A percentile compares a stretch with the other conserved stretches of the same genome.
These are phyloP conservation scores for Hyperoplus immaculatus DNA, from an alignment of 2,797 vertebrate species.

Conservation along the genomic window DNA sequence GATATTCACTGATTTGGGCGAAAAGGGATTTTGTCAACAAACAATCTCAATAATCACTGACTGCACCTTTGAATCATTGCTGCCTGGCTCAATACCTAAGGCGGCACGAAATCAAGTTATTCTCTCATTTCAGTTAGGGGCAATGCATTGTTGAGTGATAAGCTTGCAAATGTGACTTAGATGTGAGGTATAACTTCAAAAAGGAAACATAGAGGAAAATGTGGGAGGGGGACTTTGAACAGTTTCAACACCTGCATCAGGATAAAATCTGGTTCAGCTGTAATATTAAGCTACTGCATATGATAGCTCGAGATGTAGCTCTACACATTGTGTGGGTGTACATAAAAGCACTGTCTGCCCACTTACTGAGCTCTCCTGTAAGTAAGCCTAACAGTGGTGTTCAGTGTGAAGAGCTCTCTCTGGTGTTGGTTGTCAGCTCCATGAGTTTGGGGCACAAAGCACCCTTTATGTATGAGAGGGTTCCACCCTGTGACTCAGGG, in stretches of 20 bases:
- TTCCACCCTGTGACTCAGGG: conserved; percentile 83
- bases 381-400: conserved; percentile 71
- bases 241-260: conserved; percentile 5
- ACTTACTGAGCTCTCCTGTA: conserved; percentile 61
- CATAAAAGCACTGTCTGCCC: conserved; percentile 63
- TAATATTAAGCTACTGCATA: conserved; percentile 38
- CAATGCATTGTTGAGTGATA: conserved; percentile 7
- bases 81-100: conserved; percentile 17
- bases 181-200: conserved; percentile 7
- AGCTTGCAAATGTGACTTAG: background rate
- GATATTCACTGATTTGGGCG: too few relatives aligned
- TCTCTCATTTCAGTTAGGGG: background rate
- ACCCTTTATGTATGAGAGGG: conserved; percentile 79
- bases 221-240: background rate
- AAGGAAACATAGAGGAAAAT: background rate
- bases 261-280: conserved; percentile 20
- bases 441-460: conserved; percentile 81
- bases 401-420: conserved; percentile 72
- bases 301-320: conserved; percentile 47
- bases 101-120: conserved; percentile 12
- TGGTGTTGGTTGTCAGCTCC: conserved; percentile 83
- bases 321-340: conserved; percentile 56
- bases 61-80: background rate
- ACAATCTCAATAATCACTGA: background rate
- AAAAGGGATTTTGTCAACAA: too few relatives aligned